phyloP scores from a whole-genome alignment of 1,140 invertebrate genomes.

The Aphelinus certus region DNA sequence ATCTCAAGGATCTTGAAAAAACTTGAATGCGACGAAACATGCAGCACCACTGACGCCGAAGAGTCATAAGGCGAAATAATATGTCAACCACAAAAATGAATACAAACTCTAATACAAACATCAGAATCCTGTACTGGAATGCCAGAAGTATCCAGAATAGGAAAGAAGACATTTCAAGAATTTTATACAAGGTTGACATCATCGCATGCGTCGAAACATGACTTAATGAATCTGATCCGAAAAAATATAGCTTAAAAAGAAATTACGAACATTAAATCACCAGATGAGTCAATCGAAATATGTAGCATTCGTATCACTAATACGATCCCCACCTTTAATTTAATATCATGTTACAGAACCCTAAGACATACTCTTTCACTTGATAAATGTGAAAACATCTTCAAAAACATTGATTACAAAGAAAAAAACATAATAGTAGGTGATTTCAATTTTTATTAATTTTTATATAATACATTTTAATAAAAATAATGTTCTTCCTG shows the following conservation, averaged over 20 bases:
- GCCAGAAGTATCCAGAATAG: no score
- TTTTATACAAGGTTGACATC: constrained; percentile 9
- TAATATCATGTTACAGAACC: constrained; percentile 24
- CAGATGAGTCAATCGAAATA: background rate
- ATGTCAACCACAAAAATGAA: no score
- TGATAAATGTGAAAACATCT: constrained; percentile 14
- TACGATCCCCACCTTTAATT: background rate
- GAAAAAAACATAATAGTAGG: constrained; percentile 13
- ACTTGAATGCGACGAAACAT: no score
- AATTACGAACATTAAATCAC: background rate
- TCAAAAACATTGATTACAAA: background rate
- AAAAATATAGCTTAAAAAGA: constrained; percentile 14
- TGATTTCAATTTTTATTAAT: constrained; percentile 33
- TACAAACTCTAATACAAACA: no score
- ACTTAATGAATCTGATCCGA: constrained; percentile 19
- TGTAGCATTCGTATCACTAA: constrained; percentile 3
- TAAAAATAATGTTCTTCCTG: constrained; percentile 6
- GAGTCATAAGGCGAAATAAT: no score
- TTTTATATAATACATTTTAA: constrained; percentile 14
- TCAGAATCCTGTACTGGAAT: no score
- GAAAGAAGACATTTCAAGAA: background rate
- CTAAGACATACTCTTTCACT: background rate
- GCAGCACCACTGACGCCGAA: no score
- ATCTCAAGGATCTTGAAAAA: no score
- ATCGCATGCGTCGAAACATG: constrained; percentile 27